phyloP scores from a whole-genome alignment of 2,113 vertebrate genomes.

The Percopsis transmontana region DNA sequence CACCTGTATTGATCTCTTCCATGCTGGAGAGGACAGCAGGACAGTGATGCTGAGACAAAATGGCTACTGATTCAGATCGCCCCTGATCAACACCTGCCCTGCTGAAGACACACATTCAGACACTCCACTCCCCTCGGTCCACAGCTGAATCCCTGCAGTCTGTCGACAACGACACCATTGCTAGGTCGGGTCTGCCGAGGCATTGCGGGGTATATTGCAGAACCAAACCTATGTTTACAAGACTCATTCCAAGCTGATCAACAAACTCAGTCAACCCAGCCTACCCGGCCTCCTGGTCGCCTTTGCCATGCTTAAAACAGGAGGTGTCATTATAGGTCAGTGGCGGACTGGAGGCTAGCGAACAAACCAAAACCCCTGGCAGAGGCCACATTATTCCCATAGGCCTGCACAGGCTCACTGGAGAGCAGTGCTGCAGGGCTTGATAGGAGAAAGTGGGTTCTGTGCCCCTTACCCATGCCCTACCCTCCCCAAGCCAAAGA shows the following conservation, averaged over 20 bases:
- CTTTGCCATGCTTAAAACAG: conserved; percentile 49
- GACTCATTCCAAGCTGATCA: conserved; percentile 50
- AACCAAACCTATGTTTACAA: conserved; percentile 50
- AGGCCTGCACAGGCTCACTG: conserved; percentile 52
- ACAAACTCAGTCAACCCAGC: conserved; percentile 51
- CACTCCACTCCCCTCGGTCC: not conserved
- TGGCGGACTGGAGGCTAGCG: conserved; percentile 39
- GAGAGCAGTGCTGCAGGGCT: conserved; percentile 56
- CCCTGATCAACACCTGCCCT: conserved; percentile 38
- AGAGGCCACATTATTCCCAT: conserved; percentile 55
- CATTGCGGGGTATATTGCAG: conserved; percentile 12
- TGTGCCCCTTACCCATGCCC: conserved; percentile 61
- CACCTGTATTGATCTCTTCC: conserved; percentile 71
- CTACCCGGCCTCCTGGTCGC: conserved; percentile 36
- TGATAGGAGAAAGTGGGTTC: conserved; percentile 72
- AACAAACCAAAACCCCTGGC: conserved; percentile 62
- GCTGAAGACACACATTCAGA: conserved; percentile 26
- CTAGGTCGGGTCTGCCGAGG: conserved; percentile 24
- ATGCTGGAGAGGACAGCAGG: conserved; percentile 39
- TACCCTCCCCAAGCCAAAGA: conserved; percentile 71
- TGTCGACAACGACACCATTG: conserved; percentile 23
- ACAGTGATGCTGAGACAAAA: conserved; percentile 40
- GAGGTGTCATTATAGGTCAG: conserved; percentile 58
- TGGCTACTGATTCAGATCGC: conserved; percentile 46
- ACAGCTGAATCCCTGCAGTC: conserved; percentile 15